phyloP scores from a whole-genome alignment of 2,113 vertebrate genomes.

The Orientallactaga bullata region DNA sequence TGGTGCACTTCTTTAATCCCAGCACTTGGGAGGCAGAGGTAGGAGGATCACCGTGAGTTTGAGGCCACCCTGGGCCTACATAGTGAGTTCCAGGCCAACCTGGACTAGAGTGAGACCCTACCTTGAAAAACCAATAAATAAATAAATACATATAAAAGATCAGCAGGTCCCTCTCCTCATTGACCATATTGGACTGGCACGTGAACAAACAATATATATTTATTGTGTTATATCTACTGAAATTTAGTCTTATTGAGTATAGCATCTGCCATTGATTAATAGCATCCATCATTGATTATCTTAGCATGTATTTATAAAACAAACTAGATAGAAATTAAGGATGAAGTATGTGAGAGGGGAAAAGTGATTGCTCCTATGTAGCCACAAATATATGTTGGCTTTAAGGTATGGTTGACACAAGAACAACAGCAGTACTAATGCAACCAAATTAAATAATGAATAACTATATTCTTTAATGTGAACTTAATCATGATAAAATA shows the following conservation, averaged over 20 bases:
- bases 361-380: not conserved
- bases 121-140: no score
- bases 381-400: not conserved
- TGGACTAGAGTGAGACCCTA: no score
- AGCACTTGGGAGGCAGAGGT: no score
- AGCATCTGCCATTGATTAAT: not conserved
- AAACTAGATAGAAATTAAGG: conserved; percentile 22
- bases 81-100: no score
- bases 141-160: not conserved
- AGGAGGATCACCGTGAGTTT: no score
- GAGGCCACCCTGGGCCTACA: no score
- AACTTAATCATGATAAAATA: conserved; percentile 13
- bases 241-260: conserved; percentile 12
- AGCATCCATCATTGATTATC: not conserved
- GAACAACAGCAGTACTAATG: conserved; percentile 5
- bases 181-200: not conserved
- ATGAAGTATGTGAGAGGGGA: not conserved
- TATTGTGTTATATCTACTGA: conserved; percentile 24
- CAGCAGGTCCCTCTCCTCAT: conserved; percentile 11
- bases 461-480: conserved; percentile 32
- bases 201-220: not conserved
- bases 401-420: conserved; percentile 27
- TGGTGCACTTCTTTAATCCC: no score
- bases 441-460: conserved; percentile 50
- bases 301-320: conserved; percentile 34